Percentiles rank a stretch among this genome's conserved stretches.
Evolutionary conservation across 1,140 invertebrate species (phyloP).

Genomic region (Mya arenaria): DNA sequence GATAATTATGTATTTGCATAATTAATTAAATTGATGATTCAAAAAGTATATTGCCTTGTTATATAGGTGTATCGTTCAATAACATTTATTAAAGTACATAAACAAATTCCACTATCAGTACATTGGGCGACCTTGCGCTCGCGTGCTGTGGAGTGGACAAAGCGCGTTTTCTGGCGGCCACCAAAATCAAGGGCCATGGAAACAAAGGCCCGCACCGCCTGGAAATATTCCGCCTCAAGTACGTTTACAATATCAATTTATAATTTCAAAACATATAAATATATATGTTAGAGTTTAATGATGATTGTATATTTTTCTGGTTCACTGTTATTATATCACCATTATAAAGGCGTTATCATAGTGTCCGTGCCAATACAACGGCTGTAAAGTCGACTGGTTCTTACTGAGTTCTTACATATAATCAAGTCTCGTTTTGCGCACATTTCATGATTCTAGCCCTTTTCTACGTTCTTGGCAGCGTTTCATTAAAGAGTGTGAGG

Average conservation of each 20-base stretch:
- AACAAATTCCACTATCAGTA: constrained; percentile 30
- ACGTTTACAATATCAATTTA: too few species aligned
- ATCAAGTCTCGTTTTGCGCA: too few species aligned
- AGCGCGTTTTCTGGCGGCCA: constrained; percentile 34
- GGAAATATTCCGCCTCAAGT: constrained; percentile 74
- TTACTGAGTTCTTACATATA: too few species aligned
- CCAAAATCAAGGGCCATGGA: constrained; percentile 48
- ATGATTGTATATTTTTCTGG: too few species aligned
- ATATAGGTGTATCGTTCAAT: not conserved
- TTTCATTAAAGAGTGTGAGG: not conserved
- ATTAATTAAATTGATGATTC: not conserved
- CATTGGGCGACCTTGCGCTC: constrained; percentile 37
- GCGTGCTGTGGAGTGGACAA: constrained; percentile 28
- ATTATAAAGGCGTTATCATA: too few species aligned
- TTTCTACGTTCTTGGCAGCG: too few species aligned
- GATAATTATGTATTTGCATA: not conserved
- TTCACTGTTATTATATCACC: too few species aligned
- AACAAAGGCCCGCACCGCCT: constrained; percentile 60
- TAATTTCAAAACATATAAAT: too few species aligned
- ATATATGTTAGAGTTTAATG: too few species aligned
- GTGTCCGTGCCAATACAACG: too few species aligned
- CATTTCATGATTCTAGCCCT: too few species aligned
- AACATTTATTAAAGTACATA: not conserved
- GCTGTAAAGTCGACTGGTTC: too few species aligned
- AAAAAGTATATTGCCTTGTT: not conserved